These are phyloP conservation scores for Tachycineta bicolor DNA, from an alignment of 2,113 vertebrate species.

Conservation along the genomic window DNA sequence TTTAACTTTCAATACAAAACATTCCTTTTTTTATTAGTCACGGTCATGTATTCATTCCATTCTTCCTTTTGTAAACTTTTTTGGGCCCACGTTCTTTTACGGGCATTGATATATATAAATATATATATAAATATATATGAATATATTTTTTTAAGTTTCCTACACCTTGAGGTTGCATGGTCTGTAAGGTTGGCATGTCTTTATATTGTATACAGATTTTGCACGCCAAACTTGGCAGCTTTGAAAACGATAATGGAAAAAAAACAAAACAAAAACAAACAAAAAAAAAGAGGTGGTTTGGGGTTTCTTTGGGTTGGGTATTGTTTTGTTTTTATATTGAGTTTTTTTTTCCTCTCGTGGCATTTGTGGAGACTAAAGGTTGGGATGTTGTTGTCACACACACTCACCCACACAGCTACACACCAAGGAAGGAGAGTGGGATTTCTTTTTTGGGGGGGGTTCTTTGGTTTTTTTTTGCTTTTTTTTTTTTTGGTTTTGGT, in stretches of 20 bases:
- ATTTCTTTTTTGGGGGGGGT: too few species aligned
- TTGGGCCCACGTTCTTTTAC: conserved; percentile 73
- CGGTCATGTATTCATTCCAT: conserved; percentile 78
- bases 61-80: conserved; percentile 78
- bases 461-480: not conserved
- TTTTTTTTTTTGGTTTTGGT: too few species aligned
- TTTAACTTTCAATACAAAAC: conserved; percentile 47
- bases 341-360: conserved; percentile 37
- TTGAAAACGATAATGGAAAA: not conserved
- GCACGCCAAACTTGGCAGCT: conserved; percentile 79
- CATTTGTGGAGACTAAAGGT: conserved; percentile 55
- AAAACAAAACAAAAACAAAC: not conserved
- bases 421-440: conserved; percentile 52
- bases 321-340: not conserved
- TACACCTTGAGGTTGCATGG: conserved; percentile 86
- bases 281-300: not conserved
- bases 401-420: conserved; percentile 28
- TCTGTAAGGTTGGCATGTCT: conserved; percentile 86
- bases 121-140: conserved; percentile 81
- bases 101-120: conserved; percentile 81
- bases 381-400: conserved; percentile 53
- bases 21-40: conserved; percentile 75
- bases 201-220: conserved; percentile 76
- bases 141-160: conserved; percentile 83
- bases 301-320: not conserved